phyloP scores from a whole-genome alignment of 2,113 vertebrate genomes.

The Paramisgurnus dabryanus region DNA sequence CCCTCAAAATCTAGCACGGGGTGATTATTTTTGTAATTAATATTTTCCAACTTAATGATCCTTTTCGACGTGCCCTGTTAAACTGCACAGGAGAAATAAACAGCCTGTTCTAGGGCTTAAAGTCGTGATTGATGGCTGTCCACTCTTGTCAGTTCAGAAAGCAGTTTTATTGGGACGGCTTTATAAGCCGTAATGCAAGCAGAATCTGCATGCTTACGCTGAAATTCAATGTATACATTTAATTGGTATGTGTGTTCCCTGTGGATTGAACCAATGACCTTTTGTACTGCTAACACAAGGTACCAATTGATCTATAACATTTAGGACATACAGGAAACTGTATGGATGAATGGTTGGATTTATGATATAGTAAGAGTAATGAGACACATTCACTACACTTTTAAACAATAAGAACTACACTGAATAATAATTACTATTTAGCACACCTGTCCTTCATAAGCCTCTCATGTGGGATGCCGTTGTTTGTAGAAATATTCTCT shows the following conservation, averaged over 20 bases:
- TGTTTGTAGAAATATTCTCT: not conserved
- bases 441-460: not conserved
- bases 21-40: slow-evolving; percentile 46
- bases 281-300: too few species aligned
- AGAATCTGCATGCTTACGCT: not conserved
- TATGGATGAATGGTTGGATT: too few species aligned
- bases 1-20: not conserved
- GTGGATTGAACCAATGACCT: too few species aligned
- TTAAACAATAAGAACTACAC: not conserved
- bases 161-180: slow-evolving; percentile 30
- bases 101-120: not conserved
- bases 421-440: slow-evolving; percentile 32
- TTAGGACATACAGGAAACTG: too few species aligned
- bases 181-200: not conserved
- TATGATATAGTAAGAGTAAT: not conserved
- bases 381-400: not conserved
- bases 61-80: slow-evolving; percentile 9
- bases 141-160: slow-evolving; percentile 14
- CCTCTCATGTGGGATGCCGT: not conserved
- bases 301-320: too few species aligned
- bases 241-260: too few species aligned
- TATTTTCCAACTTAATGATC: slow-evolving; percentile 36
- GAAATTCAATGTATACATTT: too few species aligned
- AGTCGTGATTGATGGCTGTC: slow-evolving; percentile 24
- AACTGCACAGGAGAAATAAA: slow-evolving; percentile 31